Evolutionary conservation across 2,888 invertebrate genomes (phyloP).

Genomic region (Zygothrica quintamaculata): DNA sequence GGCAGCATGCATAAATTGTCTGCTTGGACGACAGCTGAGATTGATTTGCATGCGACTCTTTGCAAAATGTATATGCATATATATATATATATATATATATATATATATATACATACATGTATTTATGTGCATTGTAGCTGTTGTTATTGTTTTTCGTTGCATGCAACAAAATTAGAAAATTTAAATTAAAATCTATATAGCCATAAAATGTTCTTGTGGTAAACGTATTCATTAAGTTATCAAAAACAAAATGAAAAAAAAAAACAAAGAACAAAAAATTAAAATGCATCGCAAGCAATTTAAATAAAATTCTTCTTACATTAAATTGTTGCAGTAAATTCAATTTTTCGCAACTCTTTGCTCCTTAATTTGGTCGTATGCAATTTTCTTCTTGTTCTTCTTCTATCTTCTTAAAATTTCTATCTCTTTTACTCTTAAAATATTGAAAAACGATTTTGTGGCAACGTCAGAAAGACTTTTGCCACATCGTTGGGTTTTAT

Average conservation of each 20-base stretch:
- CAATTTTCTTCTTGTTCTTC: neutral
- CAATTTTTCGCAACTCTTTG: neutral
- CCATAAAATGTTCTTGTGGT: constrained; percentile 42
- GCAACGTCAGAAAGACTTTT: constrained; percentile 69
- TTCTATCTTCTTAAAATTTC: too few species aligned
- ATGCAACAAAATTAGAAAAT: constrained; percentile 59
- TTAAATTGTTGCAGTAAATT: constrained; percentile 29
- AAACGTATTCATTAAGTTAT: constrained; percentile 36
- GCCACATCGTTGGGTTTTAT: constrained; percentile 80
- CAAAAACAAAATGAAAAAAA: constrained; percentile 30
- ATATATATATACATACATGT: too few species aligned
- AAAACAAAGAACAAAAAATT: constrained; percentile 3
- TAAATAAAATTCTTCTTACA: constrained; percentile 16
- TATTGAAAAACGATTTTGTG: constrained; percentile 80
- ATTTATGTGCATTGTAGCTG: constrained; percentile 13
- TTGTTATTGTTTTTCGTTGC: constrained; percentile 14
- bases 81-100: too few species aligned
- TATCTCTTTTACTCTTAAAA: constrained; percentile 16
- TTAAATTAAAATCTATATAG: constrained; percentile 68
- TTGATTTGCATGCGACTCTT: constrained; percentile 79
- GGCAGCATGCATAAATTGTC: constrained; percentile 75
- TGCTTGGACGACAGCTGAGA: constrained; percentile 66
- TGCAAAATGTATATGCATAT: constrained; percentile 51
- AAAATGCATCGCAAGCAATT: constrained; percentile 35
- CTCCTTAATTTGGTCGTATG: neutral